These are phyloP conservation scores for Leucopsar rothschildi DNA, from an alignment of 2,113 vertebrate species.

Conservation along the genomic window DNA sequence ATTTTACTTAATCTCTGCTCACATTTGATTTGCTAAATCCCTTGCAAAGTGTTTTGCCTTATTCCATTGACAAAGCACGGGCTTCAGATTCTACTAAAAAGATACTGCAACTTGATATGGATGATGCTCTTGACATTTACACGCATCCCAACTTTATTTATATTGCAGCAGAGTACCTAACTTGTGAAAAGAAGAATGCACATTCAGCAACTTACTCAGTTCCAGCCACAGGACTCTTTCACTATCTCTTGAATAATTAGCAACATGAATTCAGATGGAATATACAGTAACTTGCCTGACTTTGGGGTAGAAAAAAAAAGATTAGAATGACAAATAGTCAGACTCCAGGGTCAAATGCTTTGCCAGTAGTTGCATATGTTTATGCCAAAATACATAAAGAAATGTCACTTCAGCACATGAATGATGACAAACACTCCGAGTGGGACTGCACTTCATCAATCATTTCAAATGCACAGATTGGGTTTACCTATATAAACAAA, in stretches of 20 bases:
- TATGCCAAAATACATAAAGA: slow-evolving; percentile 88
- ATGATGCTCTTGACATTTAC: slow-evolving; percentile 63
- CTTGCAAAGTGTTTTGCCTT: not conserved
- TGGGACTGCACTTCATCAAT: slow-evolving; percentile 82
- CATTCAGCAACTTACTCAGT: slow-evolving; percentile 66
- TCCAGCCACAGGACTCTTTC: slow-evolving; percentile 61
- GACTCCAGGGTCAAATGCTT: slow-evolving; percentile 84
- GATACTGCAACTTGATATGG: slow-evolving; percentile 38
- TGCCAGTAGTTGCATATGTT: slow-evolving; percentile 86
- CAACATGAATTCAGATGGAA: slow-evolving; percentile 57
- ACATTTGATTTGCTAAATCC: slow-evolving; percentile 45
- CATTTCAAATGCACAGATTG: slow-evolving; percentile 80
- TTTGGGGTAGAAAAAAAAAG: slow-evolving; percentile 67
- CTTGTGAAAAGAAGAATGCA: slow-evolving; percentile 64
- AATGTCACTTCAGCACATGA: slow-evolving; percentile 85
- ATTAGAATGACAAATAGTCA: slow-evolving; percentile 85
- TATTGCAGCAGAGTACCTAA: slow-evolving; percentile 34
- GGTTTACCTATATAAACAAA: slow-evolving; percentile 83
- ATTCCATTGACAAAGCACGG: not conserved
- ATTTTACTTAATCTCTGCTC: slow-evolving; percentile 62
- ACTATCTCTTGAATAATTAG: slow-evolving; percentile 78
- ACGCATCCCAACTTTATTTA: slow-evolving; percentile 66
- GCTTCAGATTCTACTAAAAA: slow-evolving; percentile 43
- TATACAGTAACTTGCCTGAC: slow-evolving; percentile 74
- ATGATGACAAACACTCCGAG: slow-evolving; percentile 84